A percentile compares a stretch with the other conserved stretches of the same genome.
Evolutionary conservation across 2,888 invertebrate genomes (phyloP).

Genomic region (Diachrysia chrysitis): DNA sequence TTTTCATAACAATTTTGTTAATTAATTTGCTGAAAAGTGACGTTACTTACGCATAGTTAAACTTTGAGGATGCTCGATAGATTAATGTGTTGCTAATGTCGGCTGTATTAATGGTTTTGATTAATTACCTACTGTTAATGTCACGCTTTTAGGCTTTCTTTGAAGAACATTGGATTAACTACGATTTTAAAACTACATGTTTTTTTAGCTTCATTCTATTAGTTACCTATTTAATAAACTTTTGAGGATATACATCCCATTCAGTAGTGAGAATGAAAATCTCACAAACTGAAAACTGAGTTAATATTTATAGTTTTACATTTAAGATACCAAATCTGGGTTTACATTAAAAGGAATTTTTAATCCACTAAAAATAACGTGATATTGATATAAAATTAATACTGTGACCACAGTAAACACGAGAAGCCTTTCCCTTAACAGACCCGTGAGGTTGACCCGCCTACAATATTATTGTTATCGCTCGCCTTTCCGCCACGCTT

Average conservation of each 20-base stretch:
- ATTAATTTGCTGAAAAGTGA: slow-evolving; percentile 68
- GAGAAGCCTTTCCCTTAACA: background rate
- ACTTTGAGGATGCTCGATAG: slow-evolving; percentile 51
- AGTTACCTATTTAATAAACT: too few relatives aligned
- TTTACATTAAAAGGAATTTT: too few relatives aligned
- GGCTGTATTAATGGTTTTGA: slow-evolving; percentile 63
- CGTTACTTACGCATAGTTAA: slow-evolving; percentile 68
- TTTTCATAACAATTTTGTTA: slow-evolving; percentile 56
- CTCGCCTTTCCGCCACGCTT: background rate
- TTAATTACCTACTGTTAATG: slow-evolving; percentile 66
- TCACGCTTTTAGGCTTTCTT: slow-evolving; percentile 27
- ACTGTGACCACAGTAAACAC: background rate
- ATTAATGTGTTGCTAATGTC: slow-evolving; percentile 65
- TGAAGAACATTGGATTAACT: too few relatives aligned
- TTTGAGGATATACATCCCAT: too few relatives aligned
- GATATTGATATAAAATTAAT: too few relatives aligned
- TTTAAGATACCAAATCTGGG: too few relatives aligned
- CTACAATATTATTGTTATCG: background rate
- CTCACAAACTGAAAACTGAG: too few relatives aligned
- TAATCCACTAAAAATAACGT: too few relatives aligned
- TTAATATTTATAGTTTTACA: too few relatives aligned
- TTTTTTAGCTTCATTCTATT: too few relatives aligned
- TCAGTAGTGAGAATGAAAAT: too few relatives aligned
- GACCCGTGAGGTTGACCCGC: background rate
- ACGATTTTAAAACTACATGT: too few relatives aligned